Evolutionary conservation across 2,113 vertebrate genomes (phyloP).

Genomic region (Seriola rivoliana): DNA sequence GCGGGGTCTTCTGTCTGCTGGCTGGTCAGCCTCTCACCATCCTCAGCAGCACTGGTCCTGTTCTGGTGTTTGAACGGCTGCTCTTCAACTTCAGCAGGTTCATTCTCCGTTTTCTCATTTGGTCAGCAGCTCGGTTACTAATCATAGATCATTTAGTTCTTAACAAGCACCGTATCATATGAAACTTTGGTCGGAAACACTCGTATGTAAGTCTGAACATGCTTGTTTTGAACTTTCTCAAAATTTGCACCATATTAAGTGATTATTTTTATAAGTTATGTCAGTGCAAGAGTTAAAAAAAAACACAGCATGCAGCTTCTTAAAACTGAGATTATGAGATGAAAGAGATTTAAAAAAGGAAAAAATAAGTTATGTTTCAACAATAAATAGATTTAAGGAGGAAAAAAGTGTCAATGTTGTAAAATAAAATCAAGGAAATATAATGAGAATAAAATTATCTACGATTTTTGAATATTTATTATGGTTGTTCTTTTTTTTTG

Average conservation of each 20-base stretch:
- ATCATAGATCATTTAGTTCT: not conserved
- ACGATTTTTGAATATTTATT: not conserved
- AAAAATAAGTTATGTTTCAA: too few relatives aligned
- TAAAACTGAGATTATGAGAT: too few relatives aligned
- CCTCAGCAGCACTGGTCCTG: slow-evolving; percentile 97
- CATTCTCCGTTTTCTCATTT: slow-evolving; percentile 14
- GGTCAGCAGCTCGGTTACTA: accelerated
- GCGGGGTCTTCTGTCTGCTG: slow-evolving; percentile 94
- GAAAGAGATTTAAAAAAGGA: too few relatives aligned
- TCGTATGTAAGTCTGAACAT: not conserved
- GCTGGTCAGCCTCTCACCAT: slow-evolving; percentile 96
- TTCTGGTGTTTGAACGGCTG: slow-evolving; percentile 96
- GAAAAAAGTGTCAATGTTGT: too few relatives aligned
- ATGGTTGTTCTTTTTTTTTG: not conserved
- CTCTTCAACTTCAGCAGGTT: slow-evolving; percentile 99
- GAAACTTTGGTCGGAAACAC: not conserved
- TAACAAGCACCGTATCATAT: not conserved
- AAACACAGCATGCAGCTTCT: too few relatives aligned
- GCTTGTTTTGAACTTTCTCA: too few relatives aligned
- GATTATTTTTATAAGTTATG: too few relatives aligned
- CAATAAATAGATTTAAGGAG: too few relatives aligned
- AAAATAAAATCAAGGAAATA: too few relatives aligned
- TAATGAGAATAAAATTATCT: too few relatives aligned
- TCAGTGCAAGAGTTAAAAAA: too few relatives aligned
- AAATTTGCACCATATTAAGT: too few relatives aligned